Evolutionary conservation across 2,113 vertebrate genomes (phyloP).

Genomic region (Emydocephalus ijimae): DNA sequence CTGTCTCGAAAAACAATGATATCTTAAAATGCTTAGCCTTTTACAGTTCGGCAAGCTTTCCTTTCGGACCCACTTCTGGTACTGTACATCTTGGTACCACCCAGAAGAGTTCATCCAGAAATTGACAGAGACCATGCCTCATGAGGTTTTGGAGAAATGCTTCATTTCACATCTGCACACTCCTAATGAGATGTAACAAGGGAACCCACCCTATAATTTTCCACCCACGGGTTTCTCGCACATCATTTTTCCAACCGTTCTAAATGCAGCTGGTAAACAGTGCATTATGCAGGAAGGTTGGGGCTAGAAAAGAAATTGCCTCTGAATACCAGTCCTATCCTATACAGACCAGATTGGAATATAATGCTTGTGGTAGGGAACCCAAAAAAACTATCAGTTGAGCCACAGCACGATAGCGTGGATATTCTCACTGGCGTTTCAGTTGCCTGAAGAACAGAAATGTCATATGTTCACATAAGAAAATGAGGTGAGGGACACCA

Average conservation of each 20-base stretch:
- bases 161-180: not conserved
- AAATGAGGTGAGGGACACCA: not conserved
- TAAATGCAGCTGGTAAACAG: not conserved
- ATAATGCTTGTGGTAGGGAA: not conserved
- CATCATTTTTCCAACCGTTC: slow-evolving; percentile 1
- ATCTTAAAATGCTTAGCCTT: not conserved
- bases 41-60: not conserved
- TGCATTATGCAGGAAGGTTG: not conserved
- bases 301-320: not conserved
- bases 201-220: slow-evolving; percentile 32
- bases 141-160: not conserved
- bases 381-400: not conserved
- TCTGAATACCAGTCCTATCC: not conserved
- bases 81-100: not conserved
- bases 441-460: not conserved
- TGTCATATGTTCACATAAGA: not conserved
- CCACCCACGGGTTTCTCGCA: not conserved
- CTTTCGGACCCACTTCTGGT: too few relatives aligned
- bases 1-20: not conserved
- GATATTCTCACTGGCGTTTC: not conserved
- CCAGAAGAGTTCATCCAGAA: slow-evolving; percentile 11
- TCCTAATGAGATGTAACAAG: slow-evolving; percentile 15
- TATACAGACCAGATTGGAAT: not conserved
- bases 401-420: not conserved
- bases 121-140: slow-evolving; percentile 14